Evolutionary conservation across 2,888 invertebrate genomes (phyloP), one percentile per base, ranked within the genome.

Genomic region (Phortica okadai): DNA sequence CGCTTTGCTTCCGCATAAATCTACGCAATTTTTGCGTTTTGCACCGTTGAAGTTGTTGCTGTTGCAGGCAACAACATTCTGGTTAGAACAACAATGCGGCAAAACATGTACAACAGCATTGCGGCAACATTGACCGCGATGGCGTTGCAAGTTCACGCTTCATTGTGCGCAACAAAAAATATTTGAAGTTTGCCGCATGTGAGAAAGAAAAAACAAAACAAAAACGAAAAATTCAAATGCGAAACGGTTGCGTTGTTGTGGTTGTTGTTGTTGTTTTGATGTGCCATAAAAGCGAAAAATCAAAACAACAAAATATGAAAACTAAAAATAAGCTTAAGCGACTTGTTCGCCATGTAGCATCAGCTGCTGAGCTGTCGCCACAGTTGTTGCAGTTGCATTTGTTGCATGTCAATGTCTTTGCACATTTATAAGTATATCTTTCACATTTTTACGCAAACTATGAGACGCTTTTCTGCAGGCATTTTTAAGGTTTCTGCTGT

Each of bases 401-500:
- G 78, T 58, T 59, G 76, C 73, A 66, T 76, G 73, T 80, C 80
- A 80, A 78, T 77, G 79, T 81, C 83, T 80, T 82, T 83, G 86
- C 79, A 80, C 86, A 79, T 42, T 78, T 80, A 84, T 86, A 41
- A 72, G 72, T 42, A 2, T 50, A 11, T 8, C 50, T 50, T 50
- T 11, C 14, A 14, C 8, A 11, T 50, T 50, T 14, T 6, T 50
- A 11, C 50, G 14, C 82, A 77, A 79, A 72, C 77, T 78, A 78
- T 33, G 33, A 33, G 33, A 33, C 33, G 33, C 33, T 33, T 33
- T 2, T 33, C 33, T 33, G 2, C 1, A 33, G 4, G 82, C 82
- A 85, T 86, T 85, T 87, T 77, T 83, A 84, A 79, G 85, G 85
- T 77, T 85, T 87, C 87, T 78, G 82, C 45, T 45, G 64, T n/a